A percentile compares a stretch with the other conserved stretches of the same genome.
Conservation (phyloP, 2,888 invertebrate genomes). For the Torymus texanus region DNA sequence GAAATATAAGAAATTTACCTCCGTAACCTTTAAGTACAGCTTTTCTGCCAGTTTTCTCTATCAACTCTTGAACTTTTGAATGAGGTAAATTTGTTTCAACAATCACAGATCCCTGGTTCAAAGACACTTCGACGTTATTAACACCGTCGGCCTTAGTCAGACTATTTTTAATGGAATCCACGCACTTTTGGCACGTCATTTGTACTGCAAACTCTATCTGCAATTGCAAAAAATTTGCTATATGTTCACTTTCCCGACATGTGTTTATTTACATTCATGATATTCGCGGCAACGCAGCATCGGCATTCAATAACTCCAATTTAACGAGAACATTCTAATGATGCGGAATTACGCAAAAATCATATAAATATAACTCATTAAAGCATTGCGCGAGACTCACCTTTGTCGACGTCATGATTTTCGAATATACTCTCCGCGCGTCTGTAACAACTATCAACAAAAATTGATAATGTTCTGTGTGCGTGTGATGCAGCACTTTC, state of each 20-base stretch:
- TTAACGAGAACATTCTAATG: too few relatives aligned
- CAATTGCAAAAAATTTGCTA: neutral
- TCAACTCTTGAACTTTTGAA: conserved; percentile 75
- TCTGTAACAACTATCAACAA: neutral
- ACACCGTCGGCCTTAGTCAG: conserved; percentile 75
- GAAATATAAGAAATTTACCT: conserved; percentile 72
- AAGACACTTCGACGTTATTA: conserved; percentile 76
- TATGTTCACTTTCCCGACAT: too few relatives aligned
- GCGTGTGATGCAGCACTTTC: conserved; percentile 41
- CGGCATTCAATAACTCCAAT: too few relatives aligned
- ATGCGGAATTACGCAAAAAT: too few relatives aligned
- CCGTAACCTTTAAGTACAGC: conserved; percentile 89
- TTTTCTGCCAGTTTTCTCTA: conserved; percentile 80
- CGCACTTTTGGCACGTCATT: conserved; percentile 79
- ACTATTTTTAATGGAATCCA: conserved; percentile 75
- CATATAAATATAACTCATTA: neutral
- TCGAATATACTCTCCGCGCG: neutral
- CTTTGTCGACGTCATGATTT: conserved; percentile 49
- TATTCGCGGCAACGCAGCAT: neutral
- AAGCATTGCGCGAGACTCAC: conserved; percentile 28
- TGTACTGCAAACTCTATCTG: conserved; percentile 82
- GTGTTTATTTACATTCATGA: too few relatives aligned
- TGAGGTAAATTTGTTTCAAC: conserved; percentile 82
- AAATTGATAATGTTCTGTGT: too few relatives aligned
- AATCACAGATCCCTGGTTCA: conserved; percentile 81